phyloP scores from a whole-genome alignment of 2,888 invertebrate species.

The Zaprionus lineosus region DNA sequence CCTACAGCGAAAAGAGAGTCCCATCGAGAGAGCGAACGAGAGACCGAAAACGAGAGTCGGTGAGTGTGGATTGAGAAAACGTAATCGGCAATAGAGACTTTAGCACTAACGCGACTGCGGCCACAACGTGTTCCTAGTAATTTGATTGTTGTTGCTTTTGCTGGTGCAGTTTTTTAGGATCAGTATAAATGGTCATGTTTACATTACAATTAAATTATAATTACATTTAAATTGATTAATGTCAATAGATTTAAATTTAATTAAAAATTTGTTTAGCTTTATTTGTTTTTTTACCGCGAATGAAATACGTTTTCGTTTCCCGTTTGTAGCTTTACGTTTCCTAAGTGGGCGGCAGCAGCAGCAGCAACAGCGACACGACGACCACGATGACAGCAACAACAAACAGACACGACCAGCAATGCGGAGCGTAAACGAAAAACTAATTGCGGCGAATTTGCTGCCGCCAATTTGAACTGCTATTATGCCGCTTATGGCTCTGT shows the following conservation, averaged over 20 bases:
- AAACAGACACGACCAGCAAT: constrained; percentile 72
- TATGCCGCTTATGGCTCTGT: constrained; percentile 41
- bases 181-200: no score
- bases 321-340: constrained; percentile 38
- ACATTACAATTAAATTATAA: no score
- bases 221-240: constrained; percentile 9
- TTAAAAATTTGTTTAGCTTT: no score
- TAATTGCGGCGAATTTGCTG: constrained; percentile 58
- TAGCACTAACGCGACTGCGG: constrained; percentile 4
- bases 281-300: constrained; percentile 47
- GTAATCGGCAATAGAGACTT: constrained; percentile 27
- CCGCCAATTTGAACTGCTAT: constrained; percentile 54
- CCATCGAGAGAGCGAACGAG: constrained; percentile 7
- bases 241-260: no score
- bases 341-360: constrained; percentile 37
- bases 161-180: no score
- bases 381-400: constrained; percentile 60
- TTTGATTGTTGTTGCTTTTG: not conserved
- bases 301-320: constrained; percentile 36
- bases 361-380: constrained; percentile 32
- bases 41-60: constrained; percentile 17
- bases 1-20: constrained; percentile 48
- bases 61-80: constrained; percentile 45
- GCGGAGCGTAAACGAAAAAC: constrained; percentile 74
- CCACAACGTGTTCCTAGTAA: constrained; percentile 25